Percentiles rank a stretch among this genome's conserved stretches.
phyloP scores from a whole-genome alignment of 2,113 vertebrate genomes.

The Sisor rabdophorus region DNA sequence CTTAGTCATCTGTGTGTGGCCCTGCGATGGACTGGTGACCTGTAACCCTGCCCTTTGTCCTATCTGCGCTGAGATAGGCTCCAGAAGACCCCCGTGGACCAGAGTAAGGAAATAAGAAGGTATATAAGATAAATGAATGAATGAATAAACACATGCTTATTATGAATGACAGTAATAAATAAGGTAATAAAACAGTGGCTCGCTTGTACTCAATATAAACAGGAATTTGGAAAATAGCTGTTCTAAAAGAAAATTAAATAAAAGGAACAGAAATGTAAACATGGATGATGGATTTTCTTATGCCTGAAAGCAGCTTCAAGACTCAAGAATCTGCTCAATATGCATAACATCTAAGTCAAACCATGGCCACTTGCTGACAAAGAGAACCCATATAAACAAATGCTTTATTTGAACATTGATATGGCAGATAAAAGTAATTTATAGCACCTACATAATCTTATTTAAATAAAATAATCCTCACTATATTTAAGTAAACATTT shows the following conservation, averaged over 20 bases:
- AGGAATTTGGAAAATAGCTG: background rate
- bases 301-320: background rate
- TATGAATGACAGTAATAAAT: too few species aligned
- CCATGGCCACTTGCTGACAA: background rate
- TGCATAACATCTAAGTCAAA: background rate
- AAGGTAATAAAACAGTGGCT: too few species aligned
- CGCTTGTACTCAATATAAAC: background rate
- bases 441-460: background rate
- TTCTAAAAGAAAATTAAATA: background rate
- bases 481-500: background rate
- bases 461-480: background rate
- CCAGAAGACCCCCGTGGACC: too few species aligned
- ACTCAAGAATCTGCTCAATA: background rate
- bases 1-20: too few species aligned
- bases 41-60: too few species aligned
- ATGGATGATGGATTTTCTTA: background rate
- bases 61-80: too few species aligned
- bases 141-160: too few species aligned
- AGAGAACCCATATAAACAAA: background rate
- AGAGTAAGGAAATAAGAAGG: too few species aligned
- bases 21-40: too few species aligned
- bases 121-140: too few species aligned
- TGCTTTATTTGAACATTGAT: background rate
- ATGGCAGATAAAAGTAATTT: background rate
- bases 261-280: background rate